phyloP scores from a whole-genome alignment of 2,888 invertebrate genomes.

The Agelastica alni region DNA sequence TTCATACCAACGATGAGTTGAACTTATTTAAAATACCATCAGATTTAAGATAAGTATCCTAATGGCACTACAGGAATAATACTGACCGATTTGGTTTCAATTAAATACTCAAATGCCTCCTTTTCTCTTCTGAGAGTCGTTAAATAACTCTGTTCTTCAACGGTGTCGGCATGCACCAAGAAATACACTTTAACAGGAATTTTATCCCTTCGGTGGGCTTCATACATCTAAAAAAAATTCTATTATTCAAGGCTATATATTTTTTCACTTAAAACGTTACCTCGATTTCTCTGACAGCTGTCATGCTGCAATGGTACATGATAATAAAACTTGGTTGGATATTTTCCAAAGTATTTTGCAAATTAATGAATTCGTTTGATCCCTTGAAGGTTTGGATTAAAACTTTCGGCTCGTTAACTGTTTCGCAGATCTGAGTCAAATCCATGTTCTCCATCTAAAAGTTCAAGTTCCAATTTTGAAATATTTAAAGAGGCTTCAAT shows the following conservation, averaged over 20 bases:
- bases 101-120: conserved; percentile 89
- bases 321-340: conserved; percentile 81
- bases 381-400: conserved; percentile 80
- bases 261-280: conserved; percentile 52
- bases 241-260: background rate
- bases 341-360: conserved; percentile 70
- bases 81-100: conserved; percentile 85
- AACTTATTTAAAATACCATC: no score
- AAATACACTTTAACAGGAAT: conserved; percentile 78
- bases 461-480: no score
- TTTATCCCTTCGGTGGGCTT: conserved; percentile 63
- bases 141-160: conserved; percentile 96
- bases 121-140: conserved; percentile 90
- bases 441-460: conserved; percentile 68
- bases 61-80: no score
- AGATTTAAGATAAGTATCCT: no score
- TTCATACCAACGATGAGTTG: no score
- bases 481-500: conserved; percentile 23
- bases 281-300: conserved; percentile 89
- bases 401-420: conserved; percentile 66
- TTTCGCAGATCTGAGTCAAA: conserved; percentile 64
- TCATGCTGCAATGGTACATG: conserved; percentile 87
- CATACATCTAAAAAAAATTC: conserved; percentile 64
- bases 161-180: conserved; percentile 86
- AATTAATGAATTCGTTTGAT: conserved; percentile 70